phyloP scores from a whole-genome alignment of 2,113 vertebrate genomes.

The Oxyruncus cristatus region DNA sequence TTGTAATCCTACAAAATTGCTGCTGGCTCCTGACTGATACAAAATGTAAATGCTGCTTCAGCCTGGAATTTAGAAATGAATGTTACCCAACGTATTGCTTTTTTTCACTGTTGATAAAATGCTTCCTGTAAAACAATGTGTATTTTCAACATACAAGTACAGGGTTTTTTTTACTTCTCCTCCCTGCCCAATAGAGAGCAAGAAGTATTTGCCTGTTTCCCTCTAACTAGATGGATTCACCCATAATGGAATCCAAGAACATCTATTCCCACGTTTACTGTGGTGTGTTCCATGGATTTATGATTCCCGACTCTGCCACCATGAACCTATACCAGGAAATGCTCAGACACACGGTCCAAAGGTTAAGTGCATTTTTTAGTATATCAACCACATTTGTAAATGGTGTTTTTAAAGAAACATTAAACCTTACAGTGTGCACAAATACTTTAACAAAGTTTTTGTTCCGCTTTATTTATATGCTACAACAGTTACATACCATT shows the following conservation, averaged over 20 bases:
- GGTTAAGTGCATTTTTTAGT: slow-evolving; percentile 43
- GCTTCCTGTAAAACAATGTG: not conserved
- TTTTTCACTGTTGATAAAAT: not conserved
- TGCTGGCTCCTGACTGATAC: not conserved
- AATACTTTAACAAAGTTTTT: slow-evolving; percentile 29
- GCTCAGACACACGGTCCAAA: not conserved
- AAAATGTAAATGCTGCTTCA: slow-evolving; percentile 26
- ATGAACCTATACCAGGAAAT: slow-evolving; percentile 3
- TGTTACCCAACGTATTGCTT: not conserved
- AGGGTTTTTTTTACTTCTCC: not conserved
- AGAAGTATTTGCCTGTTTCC: not conserved
- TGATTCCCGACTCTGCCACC: not conserved
- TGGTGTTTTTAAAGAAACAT: slow-evolving; percentile 18
- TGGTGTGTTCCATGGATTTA: not conserved
- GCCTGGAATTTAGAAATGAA: slow-evolving; percentile 16
- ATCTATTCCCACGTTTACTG: not conserved
- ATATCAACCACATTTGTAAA: not conserved
- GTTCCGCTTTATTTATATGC: slow-evolving; percentile 28
- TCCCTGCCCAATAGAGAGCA: not conserved
- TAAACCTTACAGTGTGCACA: not conserved
- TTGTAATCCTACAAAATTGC: slow-evolving; percentile 14
- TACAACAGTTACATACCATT: not conserved
- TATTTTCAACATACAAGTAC: not conserved
- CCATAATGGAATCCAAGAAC: not conserved
- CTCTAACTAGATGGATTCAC: not conserved